These are phyloP conservation scores for Drosophila dives DNA, from an alignment of 2,888 invertebrate genomes.

Conservation along the genomic window DNA sequence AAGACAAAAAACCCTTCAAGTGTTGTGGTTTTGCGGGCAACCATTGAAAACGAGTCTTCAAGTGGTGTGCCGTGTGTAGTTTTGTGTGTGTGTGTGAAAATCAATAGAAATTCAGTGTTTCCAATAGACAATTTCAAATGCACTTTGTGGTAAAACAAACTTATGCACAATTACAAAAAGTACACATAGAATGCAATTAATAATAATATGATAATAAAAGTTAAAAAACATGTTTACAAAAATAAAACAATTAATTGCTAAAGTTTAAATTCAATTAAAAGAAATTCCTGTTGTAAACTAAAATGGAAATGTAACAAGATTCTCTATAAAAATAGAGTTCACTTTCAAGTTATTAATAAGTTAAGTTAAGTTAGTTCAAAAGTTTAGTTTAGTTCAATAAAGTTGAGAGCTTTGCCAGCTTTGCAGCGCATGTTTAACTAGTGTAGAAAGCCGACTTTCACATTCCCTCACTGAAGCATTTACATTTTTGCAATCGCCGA, in stretches of 20 bases:
- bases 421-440: not conserved
- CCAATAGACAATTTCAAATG: not conserved
- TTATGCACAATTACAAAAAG: too few relatives aligned
- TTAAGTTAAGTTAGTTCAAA: conserved; percentile 1
- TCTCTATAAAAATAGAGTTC: not conserved
- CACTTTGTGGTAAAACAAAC: not conserved
- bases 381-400: not conserved
- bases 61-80: conserved; percentile 4
- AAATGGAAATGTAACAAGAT: not conserved
- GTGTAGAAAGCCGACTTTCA: not conserved
- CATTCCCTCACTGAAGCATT: not conserved
- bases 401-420: not conserved
- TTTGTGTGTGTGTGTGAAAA: not conserved
- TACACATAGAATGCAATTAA: too few relatives aligned
- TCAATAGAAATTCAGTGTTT: not conserved
- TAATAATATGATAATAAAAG: too few relatives aligned
- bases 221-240: not conserved
- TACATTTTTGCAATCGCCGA: not conserved
- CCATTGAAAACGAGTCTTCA: not conserved
- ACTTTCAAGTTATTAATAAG: conserved; percentile 2
- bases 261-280: not conserved
- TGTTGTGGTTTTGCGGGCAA: conserved; percentile 23
- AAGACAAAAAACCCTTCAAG: conserved; percentile 30
- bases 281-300: not conserved
- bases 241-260: not conserved